These are phyloP conservation scores for Caenorhabditis latens DNA, from an alignment of 1,140 invertebrate species.

Conservation along the genomic window DNA sequence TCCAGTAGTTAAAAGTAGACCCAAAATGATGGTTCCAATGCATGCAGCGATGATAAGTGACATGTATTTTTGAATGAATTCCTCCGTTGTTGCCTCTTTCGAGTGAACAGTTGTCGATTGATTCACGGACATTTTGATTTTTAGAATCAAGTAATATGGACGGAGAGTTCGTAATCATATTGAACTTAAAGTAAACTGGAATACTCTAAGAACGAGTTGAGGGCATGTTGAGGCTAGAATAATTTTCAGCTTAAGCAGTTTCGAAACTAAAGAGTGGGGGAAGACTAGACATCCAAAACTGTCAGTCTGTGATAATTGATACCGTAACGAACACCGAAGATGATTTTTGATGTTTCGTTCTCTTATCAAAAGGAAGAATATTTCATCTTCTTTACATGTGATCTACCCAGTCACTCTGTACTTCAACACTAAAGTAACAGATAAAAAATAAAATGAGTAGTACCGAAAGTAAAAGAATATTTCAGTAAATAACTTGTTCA, in stretches of 20 bases:
- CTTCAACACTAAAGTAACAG: no score
- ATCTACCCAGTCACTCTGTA: no score
- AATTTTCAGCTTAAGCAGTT: neutral
- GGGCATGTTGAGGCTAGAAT: neutral
- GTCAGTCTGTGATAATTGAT: no score
- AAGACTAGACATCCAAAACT: no score
- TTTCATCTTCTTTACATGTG: no score
- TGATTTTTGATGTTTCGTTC: no score
- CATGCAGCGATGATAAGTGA: neutral
- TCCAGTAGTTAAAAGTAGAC: neutral
- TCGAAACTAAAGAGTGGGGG: no score
- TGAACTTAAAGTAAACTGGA: neutral
- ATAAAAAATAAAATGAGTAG: no score
- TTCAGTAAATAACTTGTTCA: no score
- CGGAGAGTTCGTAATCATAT: neutral
- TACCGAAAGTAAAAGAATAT: no score
- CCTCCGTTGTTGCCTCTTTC: neutral
- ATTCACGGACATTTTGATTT: neutral
- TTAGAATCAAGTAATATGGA: neutral
- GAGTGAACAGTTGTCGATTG: neutral
- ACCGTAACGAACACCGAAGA: no score
- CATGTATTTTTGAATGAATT: conserved; percentile 18
- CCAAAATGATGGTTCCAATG: neutral
- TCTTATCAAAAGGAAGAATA: no score
- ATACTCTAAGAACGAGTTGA: neutral